Conservation (phyloP, 2,797 vertebrate genomes). For the Melanotaenia pygmaea region DNA sequence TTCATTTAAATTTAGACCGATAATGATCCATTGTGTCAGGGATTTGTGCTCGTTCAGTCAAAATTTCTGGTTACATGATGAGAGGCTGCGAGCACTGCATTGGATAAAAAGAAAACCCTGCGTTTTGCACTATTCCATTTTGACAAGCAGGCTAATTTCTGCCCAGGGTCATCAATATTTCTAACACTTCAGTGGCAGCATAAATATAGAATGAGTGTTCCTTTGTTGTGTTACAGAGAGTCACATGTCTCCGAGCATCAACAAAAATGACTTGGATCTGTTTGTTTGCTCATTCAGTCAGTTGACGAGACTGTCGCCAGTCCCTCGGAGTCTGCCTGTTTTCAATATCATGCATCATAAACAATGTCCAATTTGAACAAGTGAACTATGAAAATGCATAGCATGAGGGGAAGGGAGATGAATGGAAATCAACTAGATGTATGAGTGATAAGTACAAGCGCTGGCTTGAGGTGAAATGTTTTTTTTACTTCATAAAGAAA, state of each 20-base stretch:
- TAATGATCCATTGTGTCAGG: constrained; percentile 60
- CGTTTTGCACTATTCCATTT: constrained; percentile 65
- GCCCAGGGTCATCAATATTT: constrained; percentile 81
- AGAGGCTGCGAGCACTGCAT: constrained; percentile 50
- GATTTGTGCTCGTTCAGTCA: constrained; percentile 69
- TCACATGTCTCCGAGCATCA: constrained; percentile 65
- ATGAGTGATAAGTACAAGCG: constrained; percentile 54
- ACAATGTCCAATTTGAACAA: constrained; percentile 77
- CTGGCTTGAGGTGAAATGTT: constrained; percentile 33
- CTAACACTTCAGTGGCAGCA: constrained; percentile 71
- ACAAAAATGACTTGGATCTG: constrained; percentile 71
- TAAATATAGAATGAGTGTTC: constrained; percentile 74
- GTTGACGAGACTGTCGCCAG: constrained; percentile 53
- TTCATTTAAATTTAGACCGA: constrained; percentile 75
- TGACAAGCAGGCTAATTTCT: constrained; percentile 77
- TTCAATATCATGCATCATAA: constrained; percentile 78
- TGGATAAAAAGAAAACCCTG: constrained; percentile 50
- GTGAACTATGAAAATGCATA: constrained; percentile 71
- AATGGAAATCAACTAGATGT: constrained; percentile 63
- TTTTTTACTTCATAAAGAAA: constrained; percentile 8
- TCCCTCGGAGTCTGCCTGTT: constrained; percentile 65
- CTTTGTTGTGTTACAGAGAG: constrained; percentile 76
- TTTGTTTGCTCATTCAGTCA: constrained; percentile 71
- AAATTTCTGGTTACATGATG: constrained; percentile 58
- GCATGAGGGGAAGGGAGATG: constrained; percentile 29